Evolutionary conservation across 1,140 invertebrate species (phyloP), one percentile per base, ranked within the genome.

Genomic region (Choristoneura fumiferana): DNA sequence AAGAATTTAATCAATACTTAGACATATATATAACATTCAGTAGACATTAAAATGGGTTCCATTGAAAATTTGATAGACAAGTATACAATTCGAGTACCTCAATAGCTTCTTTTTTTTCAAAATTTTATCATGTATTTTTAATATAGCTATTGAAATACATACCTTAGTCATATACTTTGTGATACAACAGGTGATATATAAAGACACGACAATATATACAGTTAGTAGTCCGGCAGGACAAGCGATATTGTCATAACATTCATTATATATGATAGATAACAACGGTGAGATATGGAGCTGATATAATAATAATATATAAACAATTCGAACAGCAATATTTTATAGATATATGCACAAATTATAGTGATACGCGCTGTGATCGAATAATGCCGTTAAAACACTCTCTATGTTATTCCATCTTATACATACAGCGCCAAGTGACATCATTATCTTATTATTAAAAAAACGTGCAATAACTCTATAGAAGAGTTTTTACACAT

Each of bases 201-300:
- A 64, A 67, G 33, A 71, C 55, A 68, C 53, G 57, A 58, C 60
- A 65, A 74, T 67, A 72, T 67, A 69, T 74, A 71, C 62, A 76
- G 59, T 68, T 49, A 62, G 45, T 60, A 62, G 67, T 73, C 52
- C 43, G 17, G 18, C 18, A 18, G 43, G 43, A 71, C 66, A 82
- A 86, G 79, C 73, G 76, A 85, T 84, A 89, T 87, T 84, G 79
- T 85, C 82, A 73, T 78, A 84, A 84, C 71, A 79, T 79, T 73
- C 63, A 77, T 72, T 78, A 67, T 74, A 79, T 78, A 81, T 68
- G 76, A 82, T 73, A 77, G 81, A 81, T 80, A 84, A 85, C 78
- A 76, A 82, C 72, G 69, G 83, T 81, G 78, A 73, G 81, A 83
- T 85, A 85, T 86, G 82, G 81, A 62, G 67, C 61, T 62, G 68